Evolutionary conservation across 2,113 vertebrate genomes (phyloP).

Genomic region (Nerophis lumbriciformis): DNA sequence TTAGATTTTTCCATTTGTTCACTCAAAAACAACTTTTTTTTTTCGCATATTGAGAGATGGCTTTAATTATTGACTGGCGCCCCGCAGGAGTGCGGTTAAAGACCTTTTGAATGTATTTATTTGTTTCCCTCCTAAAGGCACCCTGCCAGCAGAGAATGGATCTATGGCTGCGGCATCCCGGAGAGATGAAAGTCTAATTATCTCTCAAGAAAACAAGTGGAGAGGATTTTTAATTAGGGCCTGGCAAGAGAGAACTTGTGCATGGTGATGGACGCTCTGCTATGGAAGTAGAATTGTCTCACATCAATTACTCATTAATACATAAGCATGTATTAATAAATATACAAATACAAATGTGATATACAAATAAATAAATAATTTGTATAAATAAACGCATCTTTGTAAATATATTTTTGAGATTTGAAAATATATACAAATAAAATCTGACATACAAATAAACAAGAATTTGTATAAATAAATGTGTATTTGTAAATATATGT

Average conservation of each 20-base stretch:
- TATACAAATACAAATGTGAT: too few species aligned
- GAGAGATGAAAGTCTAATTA: constrained; percentile 99
- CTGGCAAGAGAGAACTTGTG: constrained; percentile 87
- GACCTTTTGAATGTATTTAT: constrained; percentile 84
- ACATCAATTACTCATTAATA: too few species aligned
- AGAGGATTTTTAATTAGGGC: constrained; percentile 97
- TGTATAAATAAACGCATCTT: too few species aligned
- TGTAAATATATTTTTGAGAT: too few species aligned
- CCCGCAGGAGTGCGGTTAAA: constrained; percentile 89
- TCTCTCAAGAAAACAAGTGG: constrained; percentile 84
- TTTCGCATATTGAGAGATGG: constrained; percentile 76
- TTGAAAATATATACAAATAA: too few species aligned
- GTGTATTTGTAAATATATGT: too few species aligned
- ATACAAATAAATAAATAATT: too few species aligned
- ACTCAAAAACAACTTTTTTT: constrained; percentile 47
- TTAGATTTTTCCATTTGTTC: constrained; percentile 26
- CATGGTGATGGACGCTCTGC: constrained; percentile 88
- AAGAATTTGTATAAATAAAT: too few species aligned
- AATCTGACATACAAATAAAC: too few species aligned
- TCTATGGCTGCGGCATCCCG: constrained; percentile 89
- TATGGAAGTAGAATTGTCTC: too few species aligned
- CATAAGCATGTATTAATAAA: too few species aligned
- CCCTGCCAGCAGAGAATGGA: constrained; percentile 89
- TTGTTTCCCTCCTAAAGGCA: constrained; percentile 80
- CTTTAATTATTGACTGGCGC: constrained; percentile 94